Evolutionary conservation across 2,113 vertebrate genomes (phyloP), one percentile per base, ranked within the genome.

Genomic region (Zosterops pallidus): DNA sequence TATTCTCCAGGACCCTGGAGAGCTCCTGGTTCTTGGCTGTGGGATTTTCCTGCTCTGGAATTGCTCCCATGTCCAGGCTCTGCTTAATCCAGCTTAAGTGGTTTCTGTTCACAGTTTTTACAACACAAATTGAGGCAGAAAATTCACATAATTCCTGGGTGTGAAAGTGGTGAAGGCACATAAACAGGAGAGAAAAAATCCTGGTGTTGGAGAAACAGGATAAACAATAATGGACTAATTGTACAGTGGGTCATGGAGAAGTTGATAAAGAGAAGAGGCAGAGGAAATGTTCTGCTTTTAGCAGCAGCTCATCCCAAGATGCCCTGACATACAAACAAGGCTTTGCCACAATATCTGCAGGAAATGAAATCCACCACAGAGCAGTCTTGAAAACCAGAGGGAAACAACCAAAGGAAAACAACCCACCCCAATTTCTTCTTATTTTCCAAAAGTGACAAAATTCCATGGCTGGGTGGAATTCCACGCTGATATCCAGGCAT

Each of bases 401-500:
- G 9, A 28, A 69, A 37, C 44, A 56, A 26, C 23, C n/a, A 22
- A 15, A 29, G 39, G 5, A 11, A 28, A 68, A 9, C 33, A 26
- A 9, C 6, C 26, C 42, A 9, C 8, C 7, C 33, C 2, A 0
- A 5, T 21, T 60, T 19, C 6, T 12, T 19, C 5, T 20, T 20
- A 1, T 18, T 63, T 55, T 20, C 57, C 63, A 9, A 9, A 28
- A 1, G 11, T 2, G 50, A 5, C 21, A 18, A 5, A 22, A 17
- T 14, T 1, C 14, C 13, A 0, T 2, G 4, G 11, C 29, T 1
- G 4, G 42, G 2, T 28, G 76, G 42, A 71, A 23, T 25, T 46
- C 35, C 25, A 6, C 28, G 0, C 3, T 2, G 1, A 0, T 2
- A 1, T 4, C 20, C 23, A 18, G 44, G 44, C 15, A 5, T 2